phyloP scores from a whole-genome alignment of 2,113 vertebrate species.

The Protomyctophum bolini region DNA sequence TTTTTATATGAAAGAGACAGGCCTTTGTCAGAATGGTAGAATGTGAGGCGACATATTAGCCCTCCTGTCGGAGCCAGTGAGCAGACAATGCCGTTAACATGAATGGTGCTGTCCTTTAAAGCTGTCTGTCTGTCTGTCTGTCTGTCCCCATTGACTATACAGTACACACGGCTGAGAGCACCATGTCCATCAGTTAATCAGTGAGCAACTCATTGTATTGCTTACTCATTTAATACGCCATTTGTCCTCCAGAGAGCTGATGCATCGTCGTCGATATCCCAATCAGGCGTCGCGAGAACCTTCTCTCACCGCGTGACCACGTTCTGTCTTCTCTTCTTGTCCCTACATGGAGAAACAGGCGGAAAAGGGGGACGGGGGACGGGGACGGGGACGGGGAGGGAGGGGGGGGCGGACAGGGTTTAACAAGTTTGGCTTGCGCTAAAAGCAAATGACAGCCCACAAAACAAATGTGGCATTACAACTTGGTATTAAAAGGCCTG shows the following conservation, averaged over 20 bases:
- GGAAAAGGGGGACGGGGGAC: background rate
- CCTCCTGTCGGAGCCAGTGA: slow-evolving; percentile 59
- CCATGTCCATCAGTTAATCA: slow-evolving; percentile 41
- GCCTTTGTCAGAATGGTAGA: slow-evolving; percentile 58
- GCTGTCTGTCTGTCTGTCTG: slow-evolving; percentile 32
- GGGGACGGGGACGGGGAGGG: background rate
- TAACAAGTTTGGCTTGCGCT: slow-evolving; percentile 55
- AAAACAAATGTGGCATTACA: slow-evolving; percentile 68
- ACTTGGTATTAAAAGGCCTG: slow-evolving; percentile 66
- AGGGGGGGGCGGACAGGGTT: background rate
- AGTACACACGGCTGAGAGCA: slow-evolving; percentile 10
- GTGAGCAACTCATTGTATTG: slow-evolving; percentile 48
- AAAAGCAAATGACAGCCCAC: slow-evolving; percentile 63
- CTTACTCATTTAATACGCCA: slow-evolving; percentile 45
- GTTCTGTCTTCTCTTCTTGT: slow-evolving; percentile 24
- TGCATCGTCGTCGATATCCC: slow-evolving; percentile 44
- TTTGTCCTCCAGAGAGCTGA: slow-evolving; percentile 29
- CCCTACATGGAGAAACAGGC: background rate
- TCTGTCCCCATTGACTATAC: slow-evolving; percentile 23
- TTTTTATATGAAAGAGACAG: slow-evolving; percentile 51
- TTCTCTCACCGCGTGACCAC: slow-evolving; percentile 31
- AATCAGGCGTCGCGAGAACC: slow-evolving; percentile 23
- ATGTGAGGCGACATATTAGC: slow-evolving; percentile 60
- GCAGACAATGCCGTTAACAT: slow-evolving; percentile 63
- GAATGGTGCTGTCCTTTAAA: slow-evolving; percentile 57